These are phyloP conservation scores for Rhineura floridana DNA, from an alignment of 2,113 vertebrate genomes.

Conservation along the genomic window DNA sequence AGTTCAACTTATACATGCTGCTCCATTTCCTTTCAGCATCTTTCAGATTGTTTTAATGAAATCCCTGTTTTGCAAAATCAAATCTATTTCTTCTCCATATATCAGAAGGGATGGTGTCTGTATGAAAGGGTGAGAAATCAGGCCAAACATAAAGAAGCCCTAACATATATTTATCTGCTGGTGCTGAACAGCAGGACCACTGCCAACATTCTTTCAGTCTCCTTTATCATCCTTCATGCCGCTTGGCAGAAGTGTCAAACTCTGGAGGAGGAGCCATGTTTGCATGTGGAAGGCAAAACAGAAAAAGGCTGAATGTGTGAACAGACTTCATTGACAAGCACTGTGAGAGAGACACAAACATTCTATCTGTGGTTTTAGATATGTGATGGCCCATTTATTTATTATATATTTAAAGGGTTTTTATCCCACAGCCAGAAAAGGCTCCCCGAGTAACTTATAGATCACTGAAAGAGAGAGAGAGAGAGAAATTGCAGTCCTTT, in stretches of 20 bases:
- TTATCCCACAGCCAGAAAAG: too few species aligned
- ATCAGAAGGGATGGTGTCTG: background rate
- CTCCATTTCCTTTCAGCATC: conserved; percentile 20
- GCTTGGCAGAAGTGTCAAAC: background rate
- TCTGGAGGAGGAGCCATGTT: background rate
- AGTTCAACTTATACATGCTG: background rate
- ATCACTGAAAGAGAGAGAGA: too few species aligned
- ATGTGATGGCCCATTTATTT: background rate
- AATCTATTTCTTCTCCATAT: conserved; percentile 34
- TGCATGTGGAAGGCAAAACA: background rate
- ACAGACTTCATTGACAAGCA: background rate
- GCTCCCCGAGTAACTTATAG: too few species aligned
- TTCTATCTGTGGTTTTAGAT: background rate
- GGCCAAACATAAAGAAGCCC: background rate
- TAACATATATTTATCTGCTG: background rate
- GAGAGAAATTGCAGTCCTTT: too few species aligned
- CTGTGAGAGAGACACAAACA: background rate
- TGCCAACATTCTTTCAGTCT: background rate
- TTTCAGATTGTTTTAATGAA: conserved; percentile 45
- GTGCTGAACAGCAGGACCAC: background rate
- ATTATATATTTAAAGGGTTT: too few species aligned
- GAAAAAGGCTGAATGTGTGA: background rate
- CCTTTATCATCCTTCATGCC: background rate
- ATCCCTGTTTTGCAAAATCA: conserved; percentile 9
- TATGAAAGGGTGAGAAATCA: conserved; percentile 5